Evolutionary conservation across 2,113 vertebrate species (phyloP).

Genomic region (Okapia johnstoni): DNA sequence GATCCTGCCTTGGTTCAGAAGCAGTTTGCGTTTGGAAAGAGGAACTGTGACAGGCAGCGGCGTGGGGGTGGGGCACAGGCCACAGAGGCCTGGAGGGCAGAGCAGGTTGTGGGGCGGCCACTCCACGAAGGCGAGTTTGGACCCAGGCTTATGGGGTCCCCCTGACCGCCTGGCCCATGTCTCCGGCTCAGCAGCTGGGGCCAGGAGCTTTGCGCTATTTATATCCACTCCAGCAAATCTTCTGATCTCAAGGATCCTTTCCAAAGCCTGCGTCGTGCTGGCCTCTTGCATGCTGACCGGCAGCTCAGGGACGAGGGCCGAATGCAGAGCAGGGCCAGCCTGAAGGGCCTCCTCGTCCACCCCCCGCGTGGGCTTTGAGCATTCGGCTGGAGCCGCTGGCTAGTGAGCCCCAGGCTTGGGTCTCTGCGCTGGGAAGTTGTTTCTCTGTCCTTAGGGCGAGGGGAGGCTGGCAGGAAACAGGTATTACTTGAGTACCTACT

Average conservation of each 20-base stretch:
- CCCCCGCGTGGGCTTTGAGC: not conserved
- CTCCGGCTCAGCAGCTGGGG: not conserved
- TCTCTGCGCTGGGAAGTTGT: too few relatives aligned
- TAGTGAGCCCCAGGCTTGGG: not conserved
- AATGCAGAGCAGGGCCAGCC: not conserved
- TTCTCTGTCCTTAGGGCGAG: not conserved
- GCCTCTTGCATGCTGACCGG: not conserved
- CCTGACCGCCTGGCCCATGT: fast-evolving
- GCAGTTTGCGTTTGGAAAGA: not conserved
- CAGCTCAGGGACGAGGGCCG: not conserved
- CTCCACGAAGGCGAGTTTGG: too few relatives aligned
- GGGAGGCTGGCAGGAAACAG: not conserved
- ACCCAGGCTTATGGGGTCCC: not conserved
- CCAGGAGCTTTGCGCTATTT: conserved; percentile 49
- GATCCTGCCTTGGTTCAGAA: not conserved
- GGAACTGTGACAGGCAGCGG: not conserved
- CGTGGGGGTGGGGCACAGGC: not conserved
- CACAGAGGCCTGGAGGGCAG: not conserved
- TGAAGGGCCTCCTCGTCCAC: too few relatives aligned
- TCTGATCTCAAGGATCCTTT: conserved; percentile 42
- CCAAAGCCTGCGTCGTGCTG: not conserved
- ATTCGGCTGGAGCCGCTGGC: not conserved
- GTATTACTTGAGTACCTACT: not conserved
- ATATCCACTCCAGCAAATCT: conserved; percentile 48
- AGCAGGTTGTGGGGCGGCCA: fast-evolving